phyloP scores from a whole-genome alignment of 1,140 invertebrate species.

The Atopsyche davidsoni region DNA sequence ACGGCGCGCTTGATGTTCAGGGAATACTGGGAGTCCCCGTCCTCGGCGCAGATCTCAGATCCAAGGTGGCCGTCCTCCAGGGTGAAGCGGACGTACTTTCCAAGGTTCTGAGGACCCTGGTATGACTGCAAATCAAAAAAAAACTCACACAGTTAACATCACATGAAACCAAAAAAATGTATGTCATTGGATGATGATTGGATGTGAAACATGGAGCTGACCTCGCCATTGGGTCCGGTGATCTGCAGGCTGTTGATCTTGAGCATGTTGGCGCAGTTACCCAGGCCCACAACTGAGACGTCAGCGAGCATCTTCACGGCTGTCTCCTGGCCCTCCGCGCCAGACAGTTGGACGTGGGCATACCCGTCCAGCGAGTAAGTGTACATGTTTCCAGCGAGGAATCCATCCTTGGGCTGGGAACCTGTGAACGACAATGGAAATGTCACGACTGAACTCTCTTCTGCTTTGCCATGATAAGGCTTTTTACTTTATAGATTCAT shows the following conservation, averaged over 20 bases:
- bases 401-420: conserved; percentile 32
- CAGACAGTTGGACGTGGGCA: conserved; percentile 39
- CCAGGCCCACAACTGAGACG: conserved; percentile 43
- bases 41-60: conserved; percentile 55
- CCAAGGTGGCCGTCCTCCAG: conserved; percentile 56
- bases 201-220: conserved; percentile 25
- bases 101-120: conserved; percentile 50
- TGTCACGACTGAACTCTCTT: too few relatives aligned
- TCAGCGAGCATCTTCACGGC: conserved; percentile 48
- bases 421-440: too few relatives aligned
- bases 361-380: conserved; percentile 42
- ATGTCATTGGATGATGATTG: background rate
- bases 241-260: conserved; percentile 45
- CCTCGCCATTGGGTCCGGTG: conserved; percentile 43
- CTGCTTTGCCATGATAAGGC: too few relatives aligned
- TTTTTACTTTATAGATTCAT: too few relatives aligned
- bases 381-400: conserved; percentile 39
- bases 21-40: conserved; percentile 60
- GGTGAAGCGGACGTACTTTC: conserved; percentile 65
- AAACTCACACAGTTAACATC: background rate
- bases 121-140: conserved; percentile 46
- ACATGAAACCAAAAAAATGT: background rate
- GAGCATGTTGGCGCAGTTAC: conserved; percentile 50
- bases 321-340: conserved; percentile 45
- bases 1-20: conserved; percentile 87